Conservation (phyloP, 2,797 vertebrate species). For the Spondyliosoma cantharus region DNA sequence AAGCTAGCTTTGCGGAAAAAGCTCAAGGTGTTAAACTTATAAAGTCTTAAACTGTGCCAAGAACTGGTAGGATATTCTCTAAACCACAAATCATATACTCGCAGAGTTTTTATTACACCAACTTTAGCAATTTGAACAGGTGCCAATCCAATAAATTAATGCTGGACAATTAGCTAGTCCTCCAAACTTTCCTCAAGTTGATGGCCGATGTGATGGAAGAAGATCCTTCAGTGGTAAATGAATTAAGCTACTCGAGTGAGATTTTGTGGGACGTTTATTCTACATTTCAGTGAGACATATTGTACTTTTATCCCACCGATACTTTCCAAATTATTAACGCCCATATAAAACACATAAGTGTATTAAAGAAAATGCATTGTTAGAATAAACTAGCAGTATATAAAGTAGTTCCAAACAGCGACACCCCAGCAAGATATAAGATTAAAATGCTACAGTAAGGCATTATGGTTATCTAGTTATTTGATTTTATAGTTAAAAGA, state of each 20-base stretch:
- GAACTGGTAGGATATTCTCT: neutral
- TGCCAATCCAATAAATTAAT: slow-evolving; percentile 29
- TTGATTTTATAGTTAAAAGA: too few species aligned
- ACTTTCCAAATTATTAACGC: neutral
- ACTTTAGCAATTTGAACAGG: slow-evolving; percentile 16
- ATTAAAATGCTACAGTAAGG: too few species aligned
- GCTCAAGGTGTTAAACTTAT: neutral
- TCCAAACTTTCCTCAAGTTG: slow-evolving; percentile 1
- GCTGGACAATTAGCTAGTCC: neutral
- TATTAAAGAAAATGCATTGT: neutral
- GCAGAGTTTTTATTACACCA: slow-evolving; percentile 11
- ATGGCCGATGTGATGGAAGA: slow-evolving; percentile 1
- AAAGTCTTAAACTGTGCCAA: neutral
- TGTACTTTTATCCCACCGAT: neutral
- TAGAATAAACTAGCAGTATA: too few species aligned
- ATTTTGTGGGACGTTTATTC: neutral
- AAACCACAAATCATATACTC: slow-evolving; percentile 24
- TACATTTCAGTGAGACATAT: neutral
- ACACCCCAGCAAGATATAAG: neutral
- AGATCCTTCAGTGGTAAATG: neutral
- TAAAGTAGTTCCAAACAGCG: neutral
- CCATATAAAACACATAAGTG: neutral
- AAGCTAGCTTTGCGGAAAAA: neutral
- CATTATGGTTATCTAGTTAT: too few species aligned
- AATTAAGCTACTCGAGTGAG: neutral